These are phyloP conservation scores for Nyctibius grandis DNA, from an alignment of 2,797 vertebrate genomes.

Conservation along the genomic window DNA sequence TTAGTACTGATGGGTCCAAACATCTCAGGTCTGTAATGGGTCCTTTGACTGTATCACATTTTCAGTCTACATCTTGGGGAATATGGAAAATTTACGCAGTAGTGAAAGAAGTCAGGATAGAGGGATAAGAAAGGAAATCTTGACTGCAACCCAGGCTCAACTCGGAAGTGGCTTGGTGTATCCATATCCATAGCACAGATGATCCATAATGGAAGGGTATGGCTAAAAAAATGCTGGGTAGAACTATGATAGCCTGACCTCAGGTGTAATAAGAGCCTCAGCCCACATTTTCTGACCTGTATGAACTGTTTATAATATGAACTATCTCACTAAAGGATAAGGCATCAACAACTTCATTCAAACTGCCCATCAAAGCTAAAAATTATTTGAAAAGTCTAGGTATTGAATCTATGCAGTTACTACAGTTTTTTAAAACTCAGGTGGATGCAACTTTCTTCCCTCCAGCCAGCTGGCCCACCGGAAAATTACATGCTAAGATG, in stretches of 20 bases:
- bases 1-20: not conserved
- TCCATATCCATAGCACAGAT: not conserved
- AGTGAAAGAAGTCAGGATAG: not conserved
- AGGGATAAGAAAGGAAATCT: not conserved
- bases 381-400: not conserved
- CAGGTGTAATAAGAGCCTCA: not conserved
- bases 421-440: fast-evolving
- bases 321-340: not conserved
- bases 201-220: not conserved
- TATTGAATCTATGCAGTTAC: not conserved
- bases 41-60: not conserved
- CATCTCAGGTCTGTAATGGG: not conserved
- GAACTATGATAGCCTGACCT: not conserved
- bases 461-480: slow-evolving; percentile 10
- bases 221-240: not conserved
- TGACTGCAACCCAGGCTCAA: not conserved
- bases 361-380: not conserved
- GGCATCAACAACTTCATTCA: fast-evolving
- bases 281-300: not conserved
- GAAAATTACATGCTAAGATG: not conserved
- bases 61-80: not conserved
- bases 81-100: not conserved
- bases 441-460: not conserved
- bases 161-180: not conserved
- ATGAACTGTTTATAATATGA: not conserved